Evolutionary conservation across 2,113 vertebrate species (phyloP).

Genomic region (Rhipidura dahli): DNA sequence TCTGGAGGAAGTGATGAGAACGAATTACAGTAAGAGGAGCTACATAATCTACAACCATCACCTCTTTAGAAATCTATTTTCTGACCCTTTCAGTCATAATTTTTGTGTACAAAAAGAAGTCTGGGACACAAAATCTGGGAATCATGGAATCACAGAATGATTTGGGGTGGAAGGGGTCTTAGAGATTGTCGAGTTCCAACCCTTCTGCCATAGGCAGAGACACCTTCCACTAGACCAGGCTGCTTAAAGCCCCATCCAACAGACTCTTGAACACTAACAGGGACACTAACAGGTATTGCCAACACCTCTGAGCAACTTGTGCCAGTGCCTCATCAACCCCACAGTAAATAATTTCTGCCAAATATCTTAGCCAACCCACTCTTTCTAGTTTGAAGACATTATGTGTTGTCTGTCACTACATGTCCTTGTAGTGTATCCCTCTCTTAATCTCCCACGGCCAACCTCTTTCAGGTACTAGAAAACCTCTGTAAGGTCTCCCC

Average conservation of each 20-base stretch:
- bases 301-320: neutral
- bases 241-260: neutral
- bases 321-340: neutral
- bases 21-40: neutral
- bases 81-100: neutral
- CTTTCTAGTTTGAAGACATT: neutral
- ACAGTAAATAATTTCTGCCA: neutral
- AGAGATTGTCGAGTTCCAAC: neutral
- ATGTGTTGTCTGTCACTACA: neutral
- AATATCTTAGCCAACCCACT: neutral
- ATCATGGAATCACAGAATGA: neutral
- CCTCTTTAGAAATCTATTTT: neutral
- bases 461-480: neutral
- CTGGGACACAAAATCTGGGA: neutral
- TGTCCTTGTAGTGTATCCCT: no score
- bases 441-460: neutral
- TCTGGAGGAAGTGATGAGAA: neutral
- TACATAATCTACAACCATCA: neutral
- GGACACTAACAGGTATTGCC: neutral
- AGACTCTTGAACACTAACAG: neutral
- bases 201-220: neutral
- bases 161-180: neutral
- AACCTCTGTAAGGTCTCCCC: neutral
- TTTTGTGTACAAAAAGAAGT: neutral
- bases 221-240: neutral